Evolutionary conservation across 2,888 invertebrate species (phyloP).

Genomic region (Agriopis marginaria): DNA sequence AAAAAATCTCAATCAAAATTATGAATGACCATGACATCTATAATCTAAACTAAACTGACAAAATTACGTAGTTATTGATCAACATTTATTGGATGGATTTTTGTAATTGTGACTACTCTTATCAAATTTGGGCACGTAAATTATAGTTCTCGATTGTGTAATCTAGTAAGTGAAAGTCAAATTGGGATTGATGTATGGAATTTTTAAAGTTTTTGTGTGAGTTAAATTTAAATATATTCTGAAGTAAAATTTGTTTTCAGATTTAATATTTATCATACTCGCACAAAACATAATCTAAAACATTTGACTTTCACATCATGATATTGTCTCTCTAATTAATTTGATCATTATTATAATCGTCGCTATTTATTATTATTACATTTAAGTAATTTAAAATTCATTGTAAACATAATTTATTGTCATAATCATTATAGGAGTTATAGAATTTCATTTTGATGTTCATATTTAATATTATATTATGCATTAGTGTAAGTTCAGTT

Average conservation of each 20-base stretch:
- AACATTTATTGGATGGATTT: constrained; percentile 76
- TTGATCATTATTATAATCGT: constrained; percentile 74
- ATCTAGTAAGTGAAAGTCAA: constrained; percentile 69
- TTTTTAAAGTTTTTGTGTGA: constrained; percentile 37
- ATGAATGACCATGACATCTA: constrained; percentile 77
- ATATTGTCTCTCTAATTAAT: constrained; percentile 83
- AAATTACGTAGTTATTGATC: constrained; percentile 72
- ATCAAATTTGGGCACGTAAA: constrained; percentile 67
- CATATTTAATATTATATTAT: constrained; percentile 78
- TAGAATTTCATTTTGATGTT: constrained; percentile 84
- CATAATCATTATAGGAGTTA: constrained; percentile 81
- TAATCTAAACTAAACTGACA: constrained; percentile 60
- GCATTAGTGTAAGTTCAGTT: constrained; percentile 79
- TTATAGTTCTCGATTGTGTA: constrained; percentile 63
- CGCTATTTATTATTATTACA: constrained; percentile 85
- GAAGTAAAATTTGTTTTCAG: constrained; percentile 31
- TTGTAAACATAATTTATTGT: constrained; percentile 82
- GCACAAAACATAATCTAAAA: constrained; percentile 56
- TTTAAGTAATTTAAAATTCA: constrained; percentile 83
- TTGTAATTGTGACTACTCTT: constrained; percentile 69
- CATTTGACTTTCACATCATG: constrained; percentile 74
- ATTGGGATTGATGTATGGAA: constrained; percentile 42
- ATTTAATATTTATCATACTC: constrained; percentile 42
- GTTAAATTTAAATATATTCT: constrained; percentile 36
- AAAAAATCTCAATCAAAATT: constrained; percentile 67